Base-by-base conservation (phyloP, 2,888 invertebrate species). In the Brachyptera putata region DNA sequence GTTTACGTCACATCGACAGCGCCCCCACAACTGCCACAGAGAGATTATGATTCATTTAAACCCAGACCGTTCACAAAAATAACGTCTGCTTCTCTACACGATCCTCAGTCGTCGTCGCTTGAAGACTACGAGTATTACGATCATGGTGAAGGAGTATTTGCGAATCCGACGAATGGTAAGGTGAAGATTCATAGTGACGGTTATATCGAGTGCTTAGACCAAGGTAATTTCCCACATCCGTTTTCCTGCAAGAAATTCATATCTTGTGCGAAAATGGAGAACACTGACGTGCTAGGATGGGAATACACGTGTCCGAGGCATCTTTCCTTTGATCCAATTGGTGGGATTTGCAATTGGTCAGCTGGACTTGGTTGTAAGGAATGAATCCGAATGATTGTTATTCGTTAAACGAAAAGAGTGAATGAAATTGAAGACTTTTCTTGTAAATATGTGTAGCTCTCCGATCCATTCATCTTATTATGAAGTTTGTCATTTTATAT, bases 181-280 rank as follows among this genome's bases (percentile, higher is more conserved):
- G 79, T 84, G 24, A 73, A 83, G 49, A 74, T 86, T 7, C 82
- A 84, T 69, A 79, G 78, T n/a, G 80, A 83, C 72, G 91, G 89
- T 26, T 81, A 82, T 57, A 87, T 95, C 67, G 86, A 89, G 67
- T 95, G 95, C 71, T 76, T 91, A 61, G 93, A 94, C 73, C 87
- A 90, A 68, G 95, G 95, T 37, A 93, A 90, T 73, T 95, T 93
- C 76, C 89, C 93, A 0, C 94, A 95, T 77, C 95, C 95, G 1
- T 80, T 85, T 14, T 92, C 91, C 0, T 95, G 95, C 74, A 89
- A 87, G 75, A 92, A 92, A 75, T 95, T 94, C 74, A 92, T 95
- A 68, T 91, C 90, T 18, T 95, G 95, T 74, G 91, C 93, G 24
- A 83, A 82, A 72, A 85, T 89, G 79, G 90, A 91, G 66, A 86